Evolutionary conservation across 2,888 invertebrate species (phyloP).

Genomic region (Ctenicera cuprea): DNA sequence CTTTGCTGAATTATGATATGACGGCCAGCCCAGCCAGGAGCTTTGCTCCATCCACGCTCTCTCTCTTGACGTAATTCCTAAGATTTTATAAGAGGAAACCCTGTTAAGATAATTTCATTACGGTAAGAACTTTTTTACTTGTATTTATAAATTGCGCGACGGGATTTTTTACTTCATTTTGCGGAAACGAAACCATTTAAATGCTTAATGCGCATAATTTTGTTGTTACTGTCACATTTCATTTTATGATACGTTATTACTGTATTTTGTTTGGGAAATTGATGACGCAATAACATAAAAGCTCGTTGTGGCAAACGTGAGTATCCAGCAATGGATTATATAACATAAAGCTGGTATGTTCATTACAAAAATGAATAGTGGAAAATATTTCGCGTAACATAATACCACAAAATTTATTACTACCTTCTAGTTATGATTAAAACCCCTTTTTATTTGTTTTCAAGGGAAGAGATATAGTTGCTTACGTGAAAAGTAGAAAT

Average conservation of each 20-base stretch:
- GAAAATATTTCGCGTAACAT: constrained; percentile 16
- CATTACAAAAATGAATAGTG: constrained; percentile 37
- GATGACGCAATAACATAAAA: constrained; percentile 50
- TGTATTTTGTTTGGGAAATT: constrained; percentile 44
- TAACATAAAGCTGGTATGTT: constrained; percentile 30
- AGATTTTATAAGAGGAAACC: constrained; percentile 45
- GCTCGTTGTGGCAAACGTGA: constrained; percentile 45
- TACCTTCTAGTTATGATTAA: constrained; percentile 6
- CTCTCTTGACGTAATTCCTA: constrained; percentile 34
- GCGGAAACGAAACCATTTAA: constrained; percentile 29
- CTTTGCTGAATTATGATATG: constrained; percentile 49
- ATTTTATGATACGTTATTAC: constrained; percentile 34
- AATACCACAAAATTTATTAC: constrained; percentile 5
- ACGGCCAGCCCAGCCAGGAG: constrained; percentile 37
- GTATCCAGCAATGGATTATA: constrained; percentile 37
- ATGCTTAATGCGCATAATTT: constrained; percentile 40
- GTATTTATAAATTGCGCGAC: constrained; percentile 30
- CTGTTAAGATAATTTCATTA: constrained; percentile 49
- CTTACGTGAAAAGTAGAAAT: neutral
- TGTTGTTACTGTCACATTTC: constrained; percentile 36
- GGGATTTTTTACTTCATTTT: constrained; percentile 43
- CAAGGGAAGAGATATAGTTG: neutral
- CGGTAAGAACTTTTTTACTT: constrained; percentile 43
- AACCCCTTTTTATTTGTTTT: neutral
- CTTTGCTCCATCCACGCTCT: neutral